Conservation (phyloP, 2,797 vertebrate species). For the Melopsittacus undulatus region DNA sequence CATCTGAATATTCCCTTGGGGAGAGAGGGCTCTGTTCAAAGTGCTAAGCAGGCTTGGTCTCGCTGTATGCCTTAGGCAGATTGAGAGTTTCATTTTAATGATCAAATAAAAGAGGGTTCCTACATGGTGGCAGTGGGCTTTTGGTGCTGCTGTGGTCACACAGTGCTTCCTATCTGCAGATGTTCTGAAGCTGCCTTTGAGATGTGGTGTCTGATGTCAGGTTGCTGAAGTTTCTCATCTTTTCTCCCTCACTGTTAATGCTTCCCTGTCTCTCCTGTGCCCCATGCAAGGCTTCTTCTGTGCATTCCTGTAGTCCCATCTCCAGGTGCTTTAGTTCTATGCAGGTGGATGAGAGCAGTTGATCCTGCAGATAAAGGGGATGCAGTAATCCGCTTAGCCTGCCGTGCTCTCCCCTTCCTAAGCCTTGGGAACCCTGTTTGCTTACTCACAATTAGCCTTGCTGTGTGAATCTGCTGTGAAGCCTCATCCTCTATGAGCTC, state of each 20-base stretch:
- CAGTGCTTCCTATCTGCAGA: not conserved
- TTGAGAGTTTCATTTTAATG: not conserved
- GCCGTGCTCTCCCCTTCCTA: not conserved
- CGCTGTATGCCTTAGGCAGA: not conserved
- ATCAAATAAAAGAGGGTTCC: not conserved
- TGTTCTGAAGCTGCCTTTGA: not conserved
- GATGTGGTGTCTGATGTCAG: not conserved
- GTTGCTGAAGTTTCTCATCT: not conserved
- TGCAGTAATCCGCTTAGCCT: not conserved
- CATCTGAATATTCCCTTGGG: not conserved
- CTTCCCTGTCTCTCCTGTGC: not conserved
- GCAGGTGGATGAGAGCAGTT: not conserved
- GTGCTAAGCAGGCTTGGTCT: not conserved
- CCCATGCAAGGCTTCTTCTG: not conserved
- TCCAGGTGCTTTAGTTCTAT: not conserved
- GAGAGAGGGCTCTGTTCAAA: not conserved
- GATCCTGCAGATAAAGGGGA: not conserved
- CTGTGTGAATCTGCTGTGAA: not conserved
- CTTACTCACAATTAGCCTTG: conserved; percentile 9
- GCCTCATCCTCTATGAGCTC: not conserved
- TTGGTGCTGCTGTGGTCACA: rapidly evolving
- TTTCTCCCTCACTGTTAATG: not conserved
- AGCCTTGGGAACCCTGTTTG: not conserved
- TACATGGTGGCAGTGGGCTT: not conserved
- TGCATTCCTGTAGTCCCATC: not conserved